A percentile compares a stretch with the other conserved stretches of the same genome.
These are phyloP conservation scores for Pseudochirops corinnae DNA, from an alignment of 2,797 vertebrate species.

Conservation along the genomic window DNA sequence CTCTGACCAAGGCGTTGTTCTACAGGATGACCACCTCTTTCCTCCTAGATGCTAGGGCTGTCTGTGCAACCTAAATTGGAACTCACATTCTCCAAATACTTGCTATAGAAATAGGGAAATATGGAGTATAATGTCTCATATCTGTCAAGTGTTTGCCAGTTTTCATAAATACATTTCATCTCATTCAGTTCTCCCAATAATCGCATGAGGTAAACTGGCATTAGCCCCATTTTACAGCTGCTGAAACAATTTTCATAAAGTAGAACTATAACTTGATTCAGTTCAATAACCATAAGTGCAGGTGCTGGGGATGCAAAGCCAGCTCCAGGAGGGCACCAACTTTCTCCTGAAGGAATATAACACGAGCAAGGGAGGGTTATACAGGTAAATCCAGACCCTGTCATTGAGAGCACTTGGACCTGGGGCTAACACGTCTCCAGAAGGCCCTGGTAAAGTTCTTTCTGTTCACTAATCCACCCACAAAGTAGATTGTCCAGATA, in stretches of 20 bases:
- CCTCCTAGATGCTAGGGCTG: background rate
- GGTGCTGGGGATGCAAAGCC: background rate
- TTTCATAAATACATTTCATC: background rate
- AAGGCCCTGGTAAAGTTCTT: background rate
- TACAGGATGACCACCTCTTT: background rate
- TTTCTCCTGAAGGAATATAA: background rate
- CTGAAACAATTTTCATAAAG: background rate
- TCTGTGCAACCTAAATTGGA: background rate
- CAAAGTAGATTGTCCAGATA: background rate
- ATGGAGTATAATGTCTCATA: background rate
- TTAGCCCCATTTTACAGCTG: background rate
- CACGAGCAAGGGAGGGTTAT: background rate
- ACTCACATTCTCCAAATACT: background rate
- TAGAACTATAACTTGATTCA: background rate
- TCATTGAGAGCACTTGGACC: background rate
- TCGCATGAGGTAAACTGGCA: background rate
- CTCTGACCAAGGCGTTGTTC: background rate
- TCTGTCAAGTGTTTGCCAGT: background rate
- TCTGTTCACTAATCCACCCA: background rate
- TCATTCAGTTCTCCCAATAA: background rate
- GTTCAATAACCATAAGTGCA: background rate
- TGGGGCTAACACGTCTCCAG: background rate
- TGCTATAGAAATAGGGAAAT: background rate
- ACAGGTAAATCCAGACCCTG: too few species aligned
- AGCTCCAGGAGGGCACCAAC: background rate